Evolutionary conservation across 2,797 vertebrate genomes (phyloP).

Genomic region (Hipposideros larvatus): DNA sequence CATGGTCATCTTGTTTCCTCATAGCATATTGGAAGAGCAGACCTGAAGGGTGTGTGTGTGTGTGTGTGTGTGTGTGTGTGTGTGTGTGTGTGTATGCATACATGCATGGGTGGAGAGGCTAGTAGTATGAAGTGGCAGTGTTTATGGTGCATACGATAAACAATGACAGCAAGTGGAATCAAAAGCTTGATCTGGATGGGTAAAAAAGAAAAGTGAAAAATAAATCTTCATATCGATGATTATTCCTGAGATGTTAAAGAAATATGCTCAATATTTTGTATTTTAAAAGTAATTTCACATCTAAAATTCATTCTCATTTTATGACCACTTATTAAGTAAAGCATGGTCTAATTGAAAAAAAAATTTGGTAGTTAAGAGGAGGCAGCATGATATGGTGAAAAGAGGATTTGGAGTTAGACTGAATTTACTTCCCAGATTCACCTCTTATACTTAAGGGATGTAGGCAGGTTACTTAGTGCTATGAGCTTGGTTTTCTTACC

Average conservation of each 20-base stretch:
- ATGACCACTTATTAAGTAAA: slow-evolving; percentile 2
- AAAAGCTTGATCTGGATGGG: neutral
- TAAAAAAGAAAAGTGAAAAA: neutral
- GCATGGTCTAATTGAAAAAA: neutral
- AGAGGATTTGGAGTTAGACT: neutral
- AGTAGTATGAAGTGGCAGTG: neutral
- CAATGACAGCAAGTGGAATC: neutral
- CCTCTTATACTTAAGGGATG: neutral
- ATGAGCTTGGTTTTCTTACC: neutral
- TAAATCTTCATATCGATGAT: neutral
- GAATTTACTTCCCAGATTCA: neutral
- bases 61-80: neutral
- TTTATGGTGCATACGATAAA: neutral
- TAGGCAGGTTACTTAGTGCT: neutral
- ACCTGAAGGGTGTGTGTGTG: neutral
- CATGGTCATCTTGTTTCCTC: neutral
- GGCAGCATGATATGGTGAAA: neutral
- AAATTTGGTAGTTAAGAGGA: neutral
- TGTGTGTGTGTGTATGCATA: neutral
- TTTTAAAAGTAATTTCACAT: slow-evolving; percentile 36
- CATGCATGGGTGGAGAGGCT: neutral
- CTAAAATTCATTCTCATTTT: slow-evolving; percentile 19
- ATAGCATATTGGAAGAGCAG: neutral
- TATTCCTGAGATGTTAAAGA: neutral
- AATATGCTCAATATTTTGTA: slow-evolving; percentile 10